Evolutionary conservation across 2,888 invertebrate genomes (phyloP), one percentile per base, ranked within the genome.

Genomic region (Pachymerium ferrugineum): DNA sequence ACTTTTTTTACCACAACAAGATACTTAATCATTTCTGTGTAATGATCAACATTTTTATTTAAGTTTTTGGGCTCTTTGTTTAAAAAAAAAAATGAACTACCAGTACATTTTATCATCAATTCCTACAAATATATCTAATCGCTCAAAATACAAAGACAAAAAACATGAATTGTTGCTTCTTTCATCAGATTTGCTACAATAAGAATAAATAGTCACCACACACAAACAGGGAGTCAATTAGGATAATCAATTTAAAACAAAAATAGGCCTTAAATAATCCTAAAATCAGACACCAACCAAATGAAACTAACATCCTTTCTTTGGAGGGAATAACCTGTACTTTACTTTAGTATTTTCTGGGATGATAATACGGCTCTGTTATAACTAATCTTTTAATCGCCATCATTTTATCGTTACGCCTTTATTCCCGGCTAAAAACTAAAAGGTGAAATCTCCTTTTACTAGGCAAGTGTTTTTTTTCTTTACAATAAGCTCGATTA

Each of bases 11-110:
- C n/a, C n/a, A n/a, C n/a, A n/a, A n/a, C n/a, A n/a, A n/a, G n/a
- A n/a, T n/a, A n/a, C n/a, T n/a, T n/a, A n/a, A n/a, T n/a, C n/a
- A n/a, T n/a, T 47, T 47, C 47, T 47, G 47, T 47, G 47, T 47
- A 47, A 47, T 47, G 47, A 47, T 47, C 47, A 47, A 47, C 47
- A 47, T 47, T 47, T 47, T 47, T 47, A 47, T 47, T 47, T 47
- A 47, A 47, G 47, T 47, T 47, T 47, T 47, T 47, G 47, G 47
- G 47, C 47, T 47, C 47, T 47, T 47, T 47, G 47, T 22, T 47
- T 47, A n/a, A 47, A 47, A 47, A 47, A 42, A 47, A 47, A 47
- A 47, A 47, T n/a, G n/a, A n/a, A 47, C 47, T 47, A 47, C 47
- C n/a, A n/a, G n/a, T n/a, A n/a, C n/a, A n/a, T n/a, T 5, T 47